Evolutionary conservation across 2,888 invertebrate species (phyloP).

Genomic region (Marronus borbonicus): DNA sequence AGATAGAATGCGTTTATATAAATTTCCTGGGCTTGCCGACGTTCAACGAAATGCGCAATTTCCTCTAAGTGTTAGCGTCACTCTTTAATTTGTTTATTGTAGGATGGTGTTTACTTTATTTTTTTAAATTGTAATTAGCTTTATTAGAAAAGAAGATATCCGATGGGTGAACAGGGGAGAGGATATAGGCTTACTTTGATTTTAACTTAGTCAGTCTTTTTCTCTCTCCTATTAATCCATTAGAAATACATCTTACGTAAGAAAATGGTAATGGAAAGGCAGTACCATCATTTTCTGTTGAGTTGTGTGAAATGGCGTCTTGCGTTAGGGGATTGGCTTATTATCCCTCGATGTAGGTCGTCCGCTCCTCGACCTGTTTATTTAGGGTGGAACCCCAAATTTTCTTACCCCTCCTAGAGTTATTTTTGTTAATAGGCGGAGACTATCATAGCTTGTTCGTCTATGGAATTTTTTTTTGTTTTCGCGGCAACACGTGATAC

Average conservation of each 20-base stretch:
- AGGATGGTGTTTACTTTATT: slow-evolving; percentile 24
- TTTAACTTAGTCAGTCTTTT: slow-evolving; percentile 81
- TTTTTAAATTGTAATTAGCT: slow-evolving; percentile 38
- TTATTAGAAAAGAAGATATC: slow-evolving; percentile 51
- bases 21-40: slow-evolving; percentile 52
- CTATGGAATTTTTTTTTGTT: neutral
- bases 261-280: slow-evolving; percentile 30
- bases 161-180: slow-evolving; percentile 74
- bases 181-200: slow-evolving; percentile 77
- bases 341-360: slow-evolving; percentile 53
- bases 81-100: slow-evolving; percentile 45
- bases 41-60: slow-evolving; percentile 54
- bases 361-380: slow-evolving; percentile 56
- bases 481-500: neutral
- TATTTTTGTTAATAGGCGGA: slow-evolving; percentile 40
- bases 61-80: slow-evolving; percentile 54
- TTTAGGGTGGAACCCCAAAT: slow-evolving; percentile 50
- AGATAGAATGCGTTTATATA: slow-evolving; percentile 41
- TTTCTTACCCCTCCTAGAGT: slow-evolving; percentile 42
- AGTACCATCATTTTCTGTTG: slow-evolving; percentile 37
- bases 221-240: slow-evolving; percentile 80
- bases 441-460: slow-evolving; percentile 17
- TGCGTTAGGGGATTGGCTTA: slow-evolving; percentile 54
- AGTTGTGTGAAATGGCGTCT: slow-evolving; percentile 55
- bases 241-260: slow-evolving; percentile 54